These are phyloP conservation scores for Calonectris borealis DNA, from an alignment of 2,113 vertebrate genomes.

Conservation along the genomic window DNA sequence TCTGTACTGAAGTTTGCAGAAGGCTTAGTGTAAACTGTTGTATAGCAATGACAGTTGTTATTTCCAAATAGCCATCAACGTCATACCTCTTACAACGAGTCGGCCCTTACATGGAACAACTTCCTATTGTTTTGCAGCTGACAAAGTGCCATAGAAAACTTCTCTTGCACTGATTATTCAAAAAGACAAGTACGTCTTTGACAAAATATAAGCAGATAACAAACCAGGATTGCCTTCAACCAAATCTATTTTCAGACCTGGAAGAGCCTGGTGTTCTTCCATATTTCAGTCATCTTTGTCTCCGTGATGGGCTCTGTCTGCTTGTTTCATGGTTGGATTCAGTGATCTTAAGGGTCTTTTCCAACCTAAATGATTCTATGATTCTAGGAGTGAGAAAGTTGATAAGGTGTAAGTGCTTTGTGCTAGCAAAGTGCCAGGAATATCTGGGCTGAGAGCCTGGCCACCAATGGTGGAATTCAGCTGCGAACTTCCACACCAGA, in stretches of 20 bases:
- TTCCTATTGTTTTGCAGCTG: neutral
- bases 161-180: neutral
- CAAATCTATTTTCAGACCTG: neutral
- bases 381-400: neutral
- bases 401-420: neutral
- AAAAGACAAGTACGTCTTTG: neutral
- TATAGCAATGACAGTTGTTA: neutral
- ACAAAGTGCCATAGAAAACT: neutral
- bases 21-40: neutral
- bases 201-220: neutral
- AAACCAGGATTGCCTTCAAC: neutral
- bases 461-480: neutral
- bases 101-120: neutral
- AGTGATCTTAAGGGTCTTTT: neutral
- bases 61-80: neutral
- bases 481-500: neutral
- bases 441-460: neutral
- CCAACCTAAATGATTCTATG: neutral
- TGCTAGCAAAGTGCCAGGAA: neutral
- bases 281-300: neutral
- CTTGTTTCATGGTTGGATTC: neutral
- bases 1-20: neutral
- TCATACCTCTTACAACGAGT: neutral
- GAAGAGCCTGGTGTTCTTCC: accelerated
- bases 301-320: neutral